A percentile compares a stretch with the other conserved stretches of the same genome.
phyloP scores from a whole-genome alignment of 2,888 invertebrate species.

The Plagiodera versicolora region DNA sequence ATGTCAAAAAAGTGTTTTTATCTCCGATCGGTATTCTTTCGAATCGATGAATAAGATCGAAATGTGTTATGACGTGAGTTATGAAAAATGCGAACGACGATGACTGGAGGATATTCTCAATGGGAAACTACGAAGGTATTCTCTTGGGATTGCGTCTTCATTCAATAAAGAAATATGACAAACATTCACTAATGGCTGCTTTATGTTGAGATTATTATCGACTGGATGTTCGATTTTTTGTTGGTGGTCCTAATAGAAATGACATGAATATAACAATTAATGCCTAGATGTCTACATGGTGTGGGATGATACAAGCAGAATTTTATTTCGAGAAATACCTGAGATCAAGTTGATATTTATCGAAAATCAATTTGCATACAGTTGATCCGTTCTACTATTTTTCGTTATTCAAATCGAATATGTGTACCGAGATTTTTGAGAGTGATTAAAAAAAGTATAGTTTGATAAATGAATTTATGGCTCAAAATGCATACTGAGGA shows the following conservation, averaged over 20 bases:
- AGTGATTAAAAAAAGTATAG: too few species aligned
- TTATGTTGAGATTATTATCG: not conserved
- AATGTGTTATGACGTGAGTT: slow-evolving; percentile 46
- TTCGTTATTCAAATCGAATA: too few species aligned
- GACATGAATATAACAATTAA: not conserved
- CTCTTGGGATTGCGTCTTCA: slow-evolving; percentile 19
- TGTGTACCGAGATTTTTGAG: too few species aligned
- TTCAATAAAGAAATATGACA: slow-evolving; percentile 17
- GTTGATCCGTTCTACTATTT: too few species aligned
- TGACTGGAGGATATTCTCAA: slow-evolving; percentile 41
- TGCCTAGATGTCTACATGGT: too few species aligned
- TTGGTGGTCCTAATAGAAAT: not conserved
- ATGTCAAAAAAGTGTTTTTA: slow-evolving; percentile 6
- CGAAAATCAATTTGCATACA: too few species aligned
- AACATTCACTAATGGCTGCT: slow-evolving; percentile 15
- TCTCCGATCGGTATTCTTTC: slow-evolving; percentile 35
- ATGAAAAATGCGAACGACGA: slow-evolving; percentile 45
- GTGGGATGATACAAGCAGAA: too few species aligned
- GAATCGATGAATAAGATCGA: slow-evolving; percentile 41
- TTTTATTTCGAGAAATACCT: too few species aligned
- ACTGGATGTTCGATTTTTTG: not conserved
- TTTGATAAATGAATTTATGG: too few species aligned
- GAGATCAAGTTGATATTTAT: too few species aligned
- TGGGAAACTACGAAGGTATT: slow-evolving; percentile 8
- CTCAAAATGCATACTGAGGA: too few species aligned